phyloP scores from a whole-genome alignment of 2,888 invertebrate species.

The Caenorhabditis sp. region DNA sequence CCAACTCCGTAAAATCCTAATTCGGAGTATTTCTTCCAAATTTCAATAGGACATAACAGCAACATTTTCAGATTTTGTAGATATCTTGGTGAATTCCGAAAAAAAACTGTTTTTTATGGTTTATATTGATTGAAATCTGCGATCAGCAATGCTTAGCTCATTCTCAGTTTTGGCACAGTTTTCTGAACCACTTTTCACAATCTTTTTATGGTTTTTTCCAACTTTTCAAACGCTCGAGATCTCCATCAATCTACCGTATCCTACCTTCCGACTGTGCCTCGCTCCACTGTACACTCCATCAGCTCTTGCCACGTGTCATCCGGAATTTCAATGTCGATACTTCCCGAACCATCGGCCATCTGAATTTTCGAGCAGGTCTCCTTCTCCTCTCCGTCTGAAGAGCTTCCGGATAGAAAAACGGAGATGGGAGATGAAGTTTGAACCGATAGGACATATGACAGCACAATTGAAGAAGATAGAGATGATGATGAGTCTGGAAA shows the following conservation, averaged over 20 bases:
- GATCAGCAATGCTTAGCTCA: too few species aligned
- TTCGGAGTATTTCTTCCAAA: too few species aligned
- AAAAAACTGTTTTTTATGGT: too few species aligned
- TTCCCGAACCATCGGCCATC: constrained; percentile 12
- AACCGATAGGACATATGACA: constrained; percentile 23
- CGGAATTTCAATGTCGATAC: constrained; percentile 29
- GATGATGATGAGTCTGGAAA: constrained; percentile 46
- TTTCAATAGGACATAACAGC: too few species aligned
- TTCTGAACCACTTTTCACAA: too few species aligned
- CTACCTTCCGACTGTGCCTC: neutral
- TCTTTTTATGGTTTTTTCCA: neutral
- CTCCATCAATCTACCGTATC: too few species aligned
- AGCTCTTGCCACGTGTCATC: constrained; percentile 16
- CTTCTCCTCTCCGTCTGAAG: too few species aligned
- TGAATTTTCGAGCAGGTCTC: constrained; percentile 2
- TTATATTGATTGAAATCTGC: too few species aligned
- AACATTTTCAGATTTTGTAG: too few species aligned
- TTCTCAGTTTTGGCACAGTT: too few species aligned
- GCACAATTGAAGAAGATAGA: constrained; percentile 1
- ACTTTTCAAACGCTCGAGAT: neutral
- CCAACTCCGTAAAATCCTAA: too few species aligned
- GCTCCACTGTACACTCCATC: constrained; percentile 1
- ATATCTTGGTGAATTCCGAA: too few species aligned
- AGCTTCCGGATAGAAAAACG: constrained; percentile 25
- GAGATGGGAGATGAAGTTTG: constrained; percentile 47